These are phyloP conservation scores for Gnathonemus echidnorhynchus DNA, from an alignment of 2,113 vertebrate species.

Conservation along the genomic window DNA sequence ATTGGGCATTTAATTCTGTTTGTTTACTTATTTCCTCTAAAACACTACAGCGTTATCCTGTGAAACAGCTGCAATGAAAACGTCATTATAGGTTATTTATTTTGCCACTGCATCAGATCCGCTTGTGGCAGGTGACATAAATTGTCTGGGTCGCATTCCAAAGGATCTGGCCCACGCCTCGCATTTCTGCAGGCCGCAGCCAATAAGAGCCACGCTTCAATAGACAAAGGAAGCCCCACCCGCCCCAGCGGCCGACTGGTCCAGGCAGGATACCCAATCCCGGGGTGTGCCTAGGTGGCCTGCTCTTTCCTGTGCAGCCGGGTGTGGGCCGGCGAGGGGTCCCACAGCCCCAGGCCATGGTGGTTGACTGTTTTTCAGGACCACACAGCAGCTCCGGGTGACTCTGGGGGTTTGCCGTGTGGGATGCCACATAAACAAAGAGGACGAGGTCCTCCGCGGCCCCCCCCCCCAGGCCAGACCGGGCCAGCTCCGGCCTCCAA, in stretches of 20 bases:
- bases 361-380: neutral
- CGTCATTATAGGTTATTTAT: neutral
- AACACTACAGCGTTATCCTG: neutral
- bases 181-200: neutral
- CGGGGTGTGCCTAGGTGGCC: neutral
- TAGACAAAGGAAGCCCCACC: neutral
- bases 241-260: neutral
- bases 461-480: neutral
- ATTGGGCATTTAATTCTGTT: neutral
- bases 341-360: neutral
- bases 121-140: neutral
- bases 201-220: neutral
- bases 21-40: neutral
- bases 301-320: neutral
- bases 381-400: neutral
- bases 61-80: neutral
- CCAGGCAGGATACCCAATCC: neutral
- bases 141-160: neutral
- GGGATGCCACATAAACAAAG: neutral
- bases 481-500: conserved; percentile 26
- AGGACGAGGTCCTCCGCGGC: neutral
- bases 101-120: neutral
- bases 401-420: neutral
- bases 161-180: neutral
- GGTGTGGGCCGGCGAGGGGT: neutral